phyloP scores from a whole-genome alignment of 1,140 invertebrate genomes.

The Eurosta solidaginis region DNA sequence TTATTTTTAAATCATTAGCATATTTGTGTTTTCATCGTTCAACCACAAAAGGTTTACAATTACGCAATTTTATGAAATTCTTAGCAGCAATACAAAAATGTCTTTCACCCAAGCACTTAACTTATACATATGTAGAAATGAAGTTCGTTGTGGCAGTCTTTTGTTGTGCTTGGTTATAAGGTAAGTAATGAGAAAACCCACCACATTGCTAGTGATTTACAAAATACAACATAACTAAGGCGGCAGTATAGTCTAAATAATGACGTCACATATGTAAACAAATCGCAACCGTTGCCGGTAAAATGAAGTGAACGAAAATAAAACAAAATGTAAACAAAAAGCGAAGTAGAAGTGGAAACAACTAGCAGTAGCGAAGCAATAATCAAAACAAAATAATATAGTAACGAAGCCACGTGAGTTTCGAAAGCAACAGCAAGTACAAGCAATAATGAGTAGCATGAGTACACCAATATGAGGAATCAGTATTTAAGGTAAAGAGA shows the following conservation, averaged over 20 bases:
- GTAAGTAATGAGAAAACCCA: background rate
- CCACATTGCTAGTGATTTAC: too few relatives aligned
- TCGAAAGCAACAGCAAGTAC: background rate
- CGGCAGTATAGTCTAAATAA: background rate
- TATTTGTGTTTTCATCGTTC: background rate
- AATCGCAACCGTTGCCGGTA: background rate
- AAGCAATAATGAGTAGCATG: background rate
- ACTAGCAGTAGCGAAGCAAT: background rate
- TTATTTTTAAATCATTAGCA: background rate
- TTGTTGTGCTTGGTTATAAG: background rate
- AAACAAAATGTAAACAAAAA: background rate
- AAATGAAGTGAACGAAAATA: background rate
- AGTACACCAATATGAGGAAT: background rate
- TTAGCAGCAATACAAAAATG: background rate
- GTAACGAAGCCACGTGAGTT: background rate
- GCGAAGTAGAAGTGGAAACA: background rate
- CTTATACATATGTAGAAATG: background rate
- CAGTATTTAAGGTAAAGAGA: background rate
- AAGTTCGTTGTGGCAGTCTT: background rate
- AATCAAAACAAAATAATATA: background rate
- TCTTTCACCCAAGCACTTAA: background rate
- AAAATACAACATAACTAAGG: background rate
- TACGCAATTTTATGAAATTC: background rate
- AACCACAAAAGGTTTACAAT: background rate
- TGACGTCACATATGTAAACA: constrained; percentile 29